Base-by-base conservation (phyloP, 2,113 vertebrate genomes). In the Lipotes vexillifer region DNA sequence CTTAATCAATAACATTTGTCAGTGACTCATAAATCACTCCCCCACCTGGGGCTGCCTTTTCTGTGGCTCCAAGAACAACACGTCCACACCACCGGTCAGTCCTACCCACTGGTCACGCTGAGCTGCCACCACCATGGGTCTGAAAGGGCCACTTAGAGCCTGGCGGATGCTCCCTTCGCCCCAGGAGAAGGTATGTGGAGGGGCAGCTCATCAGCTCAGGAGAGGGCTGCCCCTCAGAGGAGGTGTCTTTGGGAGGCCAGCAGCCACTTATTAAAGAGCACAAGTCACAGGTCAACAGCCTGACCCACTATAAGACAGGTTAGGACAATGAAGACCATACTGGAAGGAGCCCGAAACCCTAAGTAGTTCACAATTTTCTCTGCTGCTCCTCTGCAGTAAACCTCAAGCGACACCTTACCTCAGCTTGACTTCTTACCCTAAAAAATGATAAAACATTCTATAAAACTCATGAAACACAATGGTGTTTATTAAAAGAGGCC, bases 301-400 rank as follows among this genome's bases (percentile, higher is more conserved):
- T 46, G 69, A 74, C 18, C n/a, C 23, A 27, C 20, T 44, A 55
- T 46, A 55, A 75, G 27, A 68, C 25, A 25, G 18, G 44, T 41
- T 25, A 20, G 18, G 9, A 84, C 14, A 11, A 65, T 23, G 61
- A 59, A 59, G 66, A 84, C 44, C n/a, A 90, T 0, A 38, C 46
- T 33, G n/a, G 20, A 21, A 57, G 38, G 55, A 41, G 13, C 27
- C 4, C 14, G 18, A 52, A 85, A 25, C n/a, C n/a, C 27, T 8
- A 9, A 9, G 6, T 0, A 38, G 33, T 31, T 12, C 57, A 38
- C 15, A 52, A 3, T 12, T 99, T 99, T 23, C 99, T 21, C 41
- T 41, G 65, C 71, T 41, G 15, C 18, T 4, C 38, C 31, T 80
- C 27, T 65, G 75, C 75, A 82, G 61, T 31, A 23, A 93, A 18